A percentile compares a stretch with the other conserved stretches of the same genome.
phyloP scores from a whole-genome alignment of 2,797 vertebrate species.

The Staurois parvus region DNA sequence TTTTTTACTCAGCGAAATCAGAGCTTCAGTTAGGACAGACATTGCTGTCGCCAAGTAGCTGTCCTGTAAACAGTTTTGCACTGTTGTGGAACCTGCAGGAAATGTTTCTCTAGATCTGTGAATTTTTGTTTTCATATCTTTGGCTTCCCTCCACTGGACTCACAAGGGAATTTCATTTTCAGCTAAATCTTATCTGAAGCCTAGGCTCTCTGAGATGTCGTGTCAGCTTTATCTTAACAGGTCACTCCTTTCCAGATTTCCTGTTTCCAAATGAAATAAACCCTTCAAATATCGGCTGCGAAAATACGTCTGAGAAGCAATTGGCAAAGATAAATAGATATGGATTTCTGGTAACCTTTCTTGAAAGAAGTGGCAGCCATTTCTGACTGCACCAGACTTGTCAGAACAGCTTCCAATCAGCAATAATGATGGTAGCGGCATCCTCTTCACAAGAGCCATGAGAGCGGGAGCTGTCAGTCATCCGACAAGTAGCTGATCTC shows the following conservation, averaged over 20 bases:
- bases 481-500: constrained; percentile 14
- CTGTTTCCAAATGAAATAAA: constrained; percentile 61
- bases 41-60: not conserved
- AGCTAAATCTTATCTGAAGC: constrained; percentile 36
- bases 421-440: constrained; percentile 50
- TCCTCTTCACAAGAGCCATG: constrained; percentile 29
- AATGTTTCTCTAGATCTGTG: not conserved
- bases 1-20: too few relatives aligned
- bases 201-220: constrained; percentile 32
- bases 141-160: constrained; percentile 17
- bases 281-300: constrained; percentile 50
- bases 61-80: not conserved
- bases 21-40: not conserved
- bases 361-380: constrained; percentile 48
- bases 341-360: constrained; percentile 58
- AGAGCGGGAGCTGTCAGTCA: constrained; percentile 38
- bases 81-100: not conserved
- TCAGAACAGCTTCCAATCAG: constrained; percentile 60
- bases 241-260: constrained; percentile 51
- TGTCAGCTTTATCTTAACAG: constrained; percentile 53
- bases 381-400: constrained; percentile 21
- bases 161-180: constrained; percentile 34
- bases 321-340: constrained; percentile 56
- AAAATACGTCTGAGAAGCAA: constrained; percentile 55
- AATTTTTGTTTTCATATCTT: constrained; percentile 13